A percentile compares a stretch with the other conserved stretches of the same genome.
Conservation (phyloP, 37 sponge, comb jelly and placozoan genomes). For the Theonella swinhoei region DNA sequence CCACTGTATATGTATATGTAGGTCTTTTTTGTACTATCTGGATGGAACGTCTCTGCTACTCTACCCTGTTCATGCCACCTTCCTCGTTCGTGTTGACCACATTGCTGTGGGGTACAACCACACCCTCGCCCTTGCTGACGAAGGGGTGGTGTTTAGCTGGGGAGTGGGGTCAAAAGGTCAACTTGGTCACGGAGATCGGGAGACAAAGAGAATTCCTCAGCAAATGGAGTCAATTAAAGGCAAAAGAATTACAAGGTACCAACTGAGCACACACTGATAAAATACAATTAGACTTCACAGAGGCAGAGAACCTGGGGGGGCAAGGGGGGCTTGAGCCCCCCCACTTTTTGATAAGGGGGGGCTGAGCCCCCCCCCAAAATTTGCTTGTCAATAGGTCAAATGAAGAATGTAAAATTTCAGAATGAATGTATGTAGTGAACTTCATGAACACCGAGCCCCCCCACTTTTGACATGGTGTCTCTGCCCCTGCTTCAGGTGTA, state of each 20-base stretch:
- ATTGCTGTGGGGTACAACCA: conserved; percentile 83
- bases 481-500: no score
- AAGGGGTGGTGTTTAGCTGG: conserved; percentile 85
- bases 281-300: background rate
- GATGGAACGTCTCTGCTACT: conserved; percentile 43
- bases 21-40: conserved; percentile 70
- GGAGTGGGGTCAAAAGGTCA: conserved; percentile 87
- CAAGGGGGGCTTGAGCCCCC: no score
- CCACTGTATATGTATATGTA: no score
- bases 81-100: background rate
- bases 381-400: no score
- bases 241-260: conserved; percentile 55
- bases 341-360: no score
- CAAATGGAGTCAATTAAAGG: conserved; percentile 63
- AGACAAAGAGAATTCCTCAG: conserved; percentile 29
- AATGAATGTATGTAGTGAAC: no score
- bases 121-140: conserved; percentile 68
- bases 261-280: background rate
- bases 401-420: no score
- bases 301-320: no score
- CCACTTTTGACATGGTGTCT: no score
- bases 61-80: conserved; percentile 8
- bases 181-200: conserved; percentile 82
- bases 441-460: no score
- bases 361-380: no score